Percentiles rank a stretch among this genome's conserved stretches.
Evolutionary conservation across 2,113 vertebrate species (phyloP).

Genomic region (Perca flavescens): DNA sequence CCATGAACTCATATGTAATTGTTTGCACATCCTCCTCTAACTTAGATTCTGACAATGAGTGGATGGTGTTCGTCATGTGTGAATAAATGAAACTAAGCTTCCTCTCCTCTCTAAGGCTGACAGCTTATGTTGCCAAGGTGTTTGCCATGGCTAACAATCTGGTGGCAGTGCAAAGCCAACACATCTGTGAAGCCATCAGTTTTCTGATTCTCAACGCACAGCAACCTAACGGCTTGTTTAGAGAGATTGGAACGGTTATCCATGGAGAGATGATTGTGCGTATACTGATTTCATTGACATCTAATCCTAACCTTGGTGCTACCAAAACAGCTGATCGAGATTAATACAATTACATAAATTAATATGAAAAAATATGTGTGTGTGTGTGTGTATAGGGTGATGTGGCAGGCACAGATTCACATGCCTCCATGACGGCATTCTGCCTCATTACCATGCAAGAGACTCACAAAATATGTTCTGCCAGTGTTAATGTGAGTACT

Average conservation of each 20-base stretch:
- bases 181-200: slow-evolving; percentile 85
- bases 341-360: not conserved
- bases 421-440: slow-evolving; percentile 90
- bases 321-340: not conserved
- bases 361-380: not conserved
- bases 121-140: slow-evolving; percentile 92
- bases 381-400: slow-evolving; percentile 82
- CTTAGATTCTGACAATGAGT: too few relatives aligned
- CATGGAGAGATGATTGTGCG: slow-evolving; percentile 86
- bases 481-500: slow-evolving; percentile 83
- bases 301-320: not conserved
- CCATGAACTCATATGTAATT: not conserved
- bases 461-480: slow-evolving; percentile 76
- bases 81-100: not conserved
- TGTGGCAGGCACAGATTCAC: slow-evolving; percentile 71
- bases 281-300: not conserved
- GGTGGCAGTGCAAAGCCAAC: slow-evolving; percentile 68
- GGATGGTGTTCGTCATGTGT: too few relatives aligned
- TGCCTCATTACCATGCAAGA: slow-evolving; percentile 88
- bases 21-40: not conserved
- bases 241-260: slow-evolving; percentile 79
- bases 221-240: slow-evolving; percentile 87
- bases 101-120: slow-evolving; percentile 81
- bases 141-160: slow-evolving; percentile 85
- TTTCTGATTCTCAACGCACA: slow-evolving; percentile 69